phyloP scores from a whole-genome alignment of 2,888 invertebrate genomes.

The Pachliopta kotzebuea region DNA sequence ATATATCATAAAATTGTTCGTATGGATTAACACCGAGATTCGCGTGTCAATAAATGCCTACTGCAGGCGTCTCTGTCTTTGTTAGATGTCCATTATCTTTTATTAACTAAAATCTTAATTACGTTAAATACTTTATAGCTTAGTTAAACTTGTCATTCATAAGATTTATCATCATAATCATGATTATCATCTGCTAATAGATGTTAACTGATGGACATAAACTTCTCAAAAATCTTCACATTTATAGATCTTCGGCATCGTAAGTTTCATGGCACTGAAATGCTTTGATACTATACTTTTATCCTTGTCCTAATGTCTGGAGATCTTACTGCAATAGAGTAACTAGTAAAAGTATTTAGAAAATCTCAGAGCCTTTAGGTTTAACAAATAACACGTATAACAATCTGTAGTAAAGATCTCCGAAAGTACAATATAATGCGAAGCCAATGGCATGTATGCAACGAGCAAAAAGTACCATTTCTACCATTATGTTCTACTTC shows the following conservation, averaged over 20 bases:
- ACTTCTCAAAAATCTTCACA: too few species aligned
- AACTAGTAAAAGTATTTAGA: not conserved
- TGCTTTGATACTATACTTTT: too few species aligned
- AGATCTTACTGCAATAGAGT: too few species aligned
- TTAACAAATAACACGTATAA: constrained; percentile 46
- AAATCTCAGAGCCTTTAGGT: constrained; percentile 40
- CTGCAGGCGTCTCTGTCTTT: constrained; percentile 16
- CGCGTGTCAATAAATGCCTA: constrained; percentile 34
- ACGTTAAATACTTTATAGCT: too few species aligned
- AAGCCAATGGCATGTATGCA: constrained; percentile 39
- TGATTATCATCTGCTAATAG: too few species aligned
- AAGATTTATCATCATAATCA: too few species aligned
- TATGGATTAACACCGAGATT: constrained; percentile 44
- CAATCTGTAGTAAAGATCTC: constrained; percentile 48
- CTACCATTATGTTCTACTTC: constrained; percentile 11
- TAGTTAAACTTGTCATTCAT: too few species aligned
- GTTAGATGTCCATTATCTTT: constrained; percentile 20
- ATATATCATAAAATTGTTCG: constrained; percentile 60
- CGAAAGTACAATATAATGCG: constrained; percentile 43
- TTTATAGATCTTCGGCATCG: too few species aligned
- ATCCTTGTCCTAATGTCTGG: too few species aligned
- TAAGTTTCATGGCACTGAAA: too few species aligned
- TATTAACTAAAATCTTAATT: constrained; percentile 11
- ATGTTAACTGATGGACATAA: too few species aligned
- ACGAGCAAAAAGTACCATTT: constrained; percentile 34